Conservation (phyloP, 2,888 invertebrate genomes). For the Mimas tiliae region DNA sequence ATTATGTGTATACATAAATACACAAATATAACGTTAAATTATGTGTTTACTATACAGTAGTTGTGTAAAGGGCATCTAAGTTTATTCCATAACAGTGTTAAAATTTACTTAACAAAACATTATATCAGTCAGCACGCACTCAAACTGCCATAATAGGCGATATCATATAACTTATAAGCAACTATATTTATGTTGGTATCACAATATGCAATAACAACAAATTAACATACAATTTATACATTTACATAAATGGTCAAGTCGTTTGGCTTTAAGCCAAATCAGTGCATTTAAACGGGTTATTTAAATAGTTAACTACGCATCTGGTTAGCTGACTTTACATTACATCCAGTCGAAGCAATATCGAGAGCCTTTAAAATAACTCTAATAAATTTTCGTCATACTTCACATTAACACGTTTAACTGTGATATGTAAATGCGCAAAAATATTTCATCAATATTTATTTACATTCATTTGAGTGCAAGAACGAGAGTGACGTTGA, state of each 20-base stretch:
- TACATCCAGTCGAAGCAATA: constrained; percentile 3
- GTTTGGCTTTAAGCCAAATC: constrained; percentile 46
- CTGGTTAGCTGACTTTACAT: constrained; percentile 30
- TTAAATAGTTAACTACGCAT: constrained; percentile 42
- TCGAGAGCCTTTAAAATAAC: constrained; percentile 3
- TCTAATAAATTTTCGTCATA: constrained; percentile 12
- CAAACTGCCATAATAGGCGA: neutral
- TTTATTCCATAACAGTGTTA: neutral
- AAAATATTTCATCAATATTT: constrained; percentile 13
- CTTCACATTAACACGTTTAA: constrained; percentile 4
- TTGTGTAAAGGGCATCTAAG: neutral
- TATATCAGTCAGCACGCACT: neutral
- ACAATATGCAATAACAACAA: constrained; percentile 14
- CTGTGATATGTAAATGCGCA: neutral
- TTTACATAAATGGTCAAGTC: constrained; percentile 23
- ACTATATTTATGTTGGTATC: neutral
- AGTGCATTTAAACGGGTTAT: constrained; percentile 45
- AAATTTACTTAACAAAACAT: neutral
- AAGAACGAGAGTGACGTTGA: neutral
- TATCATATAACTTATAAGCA: neutral
- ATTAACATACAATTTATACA: constrained; percentile 31
- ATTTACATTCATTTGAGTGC: neutral
- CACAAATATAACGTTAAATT: neutral
- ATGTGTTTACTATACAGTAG: neutral
- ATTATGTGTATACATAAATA: neutral